Conservation (phyloP, 1,140 invertebrate species). For the Acromyrmex charruanus region DNA sequence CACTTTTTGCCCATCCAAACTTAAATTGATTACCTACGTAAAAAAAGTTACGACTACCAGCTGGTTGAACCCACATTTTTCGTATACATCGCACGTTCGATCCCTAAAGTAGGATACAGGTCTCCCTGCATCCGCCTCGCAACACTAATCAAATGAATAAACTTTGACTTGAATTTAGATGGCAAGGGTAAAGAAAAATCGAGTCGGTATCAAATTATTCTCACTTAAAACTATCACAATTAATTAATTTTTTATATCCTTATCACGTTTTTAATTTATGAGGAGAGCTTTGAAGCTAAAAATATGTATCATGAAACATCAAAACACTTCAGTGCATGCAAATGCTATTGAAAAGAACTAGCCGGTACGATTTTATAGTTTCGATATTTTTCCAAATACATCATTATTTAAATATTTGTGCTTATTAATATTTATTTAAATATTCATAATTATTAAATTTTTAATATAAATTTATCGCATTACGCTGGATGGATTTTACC, state of each 20-base stretch:
- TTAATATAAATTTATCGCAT: not conserved
- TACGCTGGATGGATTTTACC: not conserved
- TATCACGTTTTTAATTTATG: not conserved
- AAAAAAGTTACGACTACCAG: slow-evolving; percentile 34
- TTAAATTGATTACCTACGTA: slow-evolving; percentile 60
- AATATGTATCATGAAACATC: not conserved
- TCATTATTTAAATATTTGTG: not conserved
- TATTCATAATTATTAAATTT: not conserved
- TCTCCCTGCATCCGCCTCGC: not conserved
- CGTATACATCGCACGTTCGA: slow-evolving; percentile 58
- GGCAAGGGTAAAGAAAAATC: not conserved
- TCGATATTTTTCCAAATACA: not conserved
- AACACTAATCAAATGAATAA: slow-evolving; percentile 60
- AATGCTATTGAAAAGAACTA: not conserved
- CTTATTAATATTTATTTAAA: too few relatives aligned
- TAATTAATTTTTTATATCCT: not conserved
- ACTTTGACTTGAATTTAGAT: slow-evolving; percentile 38
- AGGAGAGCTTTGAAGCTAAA: not conserved
- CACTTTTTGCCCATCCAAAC: not conserved
- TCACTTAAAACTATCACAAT: not conserved
- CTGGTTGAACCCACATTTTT: slow-evolving; percentile 37
- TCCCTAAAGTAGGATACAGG: slow-evolving; percentile 42
- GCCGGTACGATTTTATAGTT: not conserved
- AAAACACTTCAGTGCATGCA: not conserved
- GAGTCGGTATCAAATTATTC: not conserved